Percentiles rank a stretch among this genome's conserved stretches.
Conservation (phyloP, 2,113 vertebrate species). For the Vicugna pacos region DNA sequence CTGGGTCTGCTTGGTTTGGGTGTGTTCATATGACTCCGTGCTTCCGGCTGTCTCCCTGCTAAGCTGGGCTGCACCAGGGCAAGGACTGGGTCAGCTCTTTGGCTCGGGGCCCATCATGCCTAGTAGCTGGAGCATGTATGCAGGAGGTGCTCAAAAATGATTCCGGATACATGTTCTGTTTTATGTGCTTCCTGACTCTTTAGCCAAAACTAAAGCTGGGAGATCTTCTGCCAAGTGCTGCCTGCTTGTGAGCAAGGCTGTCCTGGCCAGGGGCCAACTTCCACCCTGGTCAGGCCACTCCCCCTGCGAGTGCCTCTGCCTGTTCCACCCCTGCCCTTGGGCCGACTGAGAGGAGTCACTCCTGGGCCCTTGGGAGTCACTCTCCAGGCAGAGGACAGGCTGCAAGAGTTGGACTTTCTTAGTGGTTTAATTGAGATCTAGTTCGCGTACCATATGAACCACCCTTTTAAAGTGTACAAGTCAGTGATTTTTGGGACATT, state of each 20-base stretch:
- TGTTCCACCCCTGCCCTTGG: rapidly evolving
- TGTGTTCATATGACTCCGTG: rapidly evolving
- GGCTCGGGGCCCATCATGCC: no score
- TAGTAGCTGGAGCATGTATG: not conserved
- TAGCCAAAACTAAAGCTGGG: not conserved
- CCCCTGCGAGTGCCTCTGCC: rapidly evolving
- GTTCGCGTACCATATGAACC: not conserved
- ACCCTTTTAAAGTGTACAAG: not conserved
- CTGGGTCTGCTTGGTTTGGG: not conserved
- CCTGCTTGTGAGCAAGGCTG: not conserved
- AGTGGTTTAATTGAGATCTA: not conserved
- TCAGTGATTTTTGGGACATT: rapidly evolving
- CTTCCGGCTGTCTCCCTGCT: rapidly evolving
- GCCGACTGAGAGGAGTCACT: not conserved
- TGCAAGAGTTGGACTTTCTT: not conserved
- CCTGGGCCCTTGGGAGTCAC: not conserved
- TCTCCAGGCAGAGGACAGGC: not conserved
- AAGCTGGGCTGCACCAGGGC: rapidly evolving
- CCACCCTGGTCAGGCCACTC: not conserved
- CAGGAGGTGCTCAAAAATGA: not conserved
- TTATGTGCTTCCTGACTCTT: not conserved
- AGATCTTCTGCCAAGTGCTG: rapidly evolving
- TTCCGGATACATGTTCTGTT: not conserved
- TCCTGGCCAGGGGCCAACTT: rapidly evolving
- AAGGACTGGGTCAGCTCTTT: not conserved